These are phyloP conservation scores for Chloroceryle aenea DNA, from an alignment of 2,113 vertebrate species.

Conservation along the genomic window DNA sequence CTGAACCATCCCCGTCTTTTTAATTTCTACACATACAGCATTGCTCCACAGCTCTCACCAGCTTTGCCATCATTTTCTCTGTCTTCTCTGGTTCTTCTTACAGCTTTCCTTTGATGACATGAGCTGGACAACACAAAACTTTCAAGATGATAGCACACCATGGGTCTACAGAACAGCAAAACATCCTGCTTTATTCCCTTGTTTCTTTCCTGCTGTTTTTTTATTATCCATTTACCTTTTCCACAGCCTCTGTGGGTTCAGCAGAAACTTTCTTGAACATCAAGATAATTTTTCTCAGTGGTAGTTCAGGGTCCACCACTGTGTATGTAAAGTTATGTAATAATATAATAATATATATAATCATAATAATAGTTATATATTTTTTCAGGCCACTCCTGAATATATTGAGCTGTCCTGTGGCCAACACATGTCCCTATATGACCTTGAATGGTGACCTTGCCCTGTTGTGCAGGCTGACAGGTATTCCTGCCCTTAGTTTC, in stretches of 20 bases:
- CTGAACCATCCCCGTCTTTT: not conserved
- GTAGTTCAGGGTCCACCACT: not conserved
- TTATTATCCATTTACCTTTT: not conserved
- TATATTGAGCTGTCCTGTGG: not conserved
- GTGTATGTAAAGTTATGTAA: not conserved
- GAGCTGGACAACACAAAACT: not conserved
- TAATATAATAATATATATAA: too few relatives aligned
- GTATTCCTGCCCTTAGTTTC: not conserved
- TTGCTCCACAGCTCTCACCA: not conserved
- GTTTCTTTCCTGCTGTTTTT: not conserved
- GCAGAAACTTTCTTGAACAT: not conserved
- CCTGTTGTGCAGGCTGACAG: not conserved
- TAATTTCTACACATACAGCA: not conserved
- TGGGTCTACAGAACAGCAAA: not conserved
- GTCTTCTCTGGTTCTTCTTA: not conserved
- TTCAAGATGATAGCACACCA: fast-evolving
- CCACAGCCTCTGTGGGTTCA: not conserved
- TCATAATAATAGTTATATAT: too few relatives aligned
- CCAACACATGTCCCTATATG: not conserved
- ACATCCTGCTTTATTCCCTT: not conserved
- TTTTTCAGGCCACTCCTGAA: not conserved
- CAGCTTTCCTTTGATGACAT: not conserved
- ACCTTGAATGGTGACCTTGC: not conserved
- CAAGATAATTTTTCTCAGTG: not conserved
- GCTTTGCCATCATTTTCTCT: not conserved